phyloP scores from a whole-genome alignment of 2,888 invertebrate species.

The Harpalus rubripes region DNA sequence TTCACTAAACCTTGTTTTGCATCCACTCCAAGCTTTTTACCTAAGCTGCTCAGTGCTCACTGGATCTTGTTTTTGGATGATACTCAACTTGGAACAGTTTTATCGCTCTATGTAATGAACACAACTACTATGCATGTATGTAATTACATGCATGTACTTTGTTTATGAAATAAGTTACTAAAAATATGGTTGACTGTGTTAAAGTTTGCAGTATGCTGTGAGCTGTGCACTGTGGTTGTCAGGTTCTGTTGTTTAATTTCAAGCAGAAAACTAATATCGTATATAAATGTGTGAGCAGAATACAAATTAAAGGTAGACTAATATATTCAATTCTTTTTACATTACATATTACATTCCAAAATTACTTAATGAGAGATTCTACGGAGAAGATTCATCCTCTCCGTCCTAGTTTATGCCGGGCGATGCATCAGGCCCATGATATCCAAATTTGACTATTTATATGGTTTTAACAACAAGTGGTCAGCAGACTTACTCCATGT shows the following conservation, averaged over 20 bases:
- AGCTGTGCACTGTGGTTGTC: too few relatives aligned
- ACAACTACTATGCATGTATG: not conserved
- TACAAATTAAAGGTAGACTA: not conserved
- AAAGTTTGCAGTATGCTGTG: not conserved
- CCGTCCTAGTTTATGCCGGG: too few relatives aligned
- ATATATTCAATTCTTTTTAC: too few relatives aligned
- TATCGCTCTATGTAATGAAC: slow-evolving; percentile 3
- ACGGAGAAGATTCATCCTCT: too few relatives aligned
- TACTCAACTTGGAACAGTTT: slow-evolving; percentile 20
- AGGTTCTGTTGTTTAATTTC: not conserved
- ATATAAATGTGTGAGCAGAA: not conserved
- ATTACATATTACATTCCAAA: too few relatives aligned
- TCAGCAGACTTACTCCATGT: too few relatives aligned
- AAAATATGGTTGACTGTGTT: not conserved
- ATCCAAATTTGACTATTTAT: too few relatives aligned
- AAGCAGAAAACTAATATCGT: not conserved
- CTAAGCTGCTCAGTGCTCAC: slow-evolving; percentile 36
- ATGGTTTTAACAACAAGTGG: too few relatives aligned
- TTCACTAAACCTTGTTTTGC: slow-evolving; percentile 35
- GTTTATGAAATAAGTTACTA: not conserved
- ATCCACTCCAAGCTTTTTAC: slow-evolving; percentile 17
- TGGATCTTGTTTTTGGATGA: slow-evolving; percentile 46
- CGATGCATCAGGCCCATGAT: too few relatives aligned
- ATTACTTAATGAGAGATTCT: too few relatives aligned
- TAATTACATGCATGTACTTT: not conserved